Conservation (phyloP, 2,888 invertebrate genomes). For the Merodon equestris region DNA sequence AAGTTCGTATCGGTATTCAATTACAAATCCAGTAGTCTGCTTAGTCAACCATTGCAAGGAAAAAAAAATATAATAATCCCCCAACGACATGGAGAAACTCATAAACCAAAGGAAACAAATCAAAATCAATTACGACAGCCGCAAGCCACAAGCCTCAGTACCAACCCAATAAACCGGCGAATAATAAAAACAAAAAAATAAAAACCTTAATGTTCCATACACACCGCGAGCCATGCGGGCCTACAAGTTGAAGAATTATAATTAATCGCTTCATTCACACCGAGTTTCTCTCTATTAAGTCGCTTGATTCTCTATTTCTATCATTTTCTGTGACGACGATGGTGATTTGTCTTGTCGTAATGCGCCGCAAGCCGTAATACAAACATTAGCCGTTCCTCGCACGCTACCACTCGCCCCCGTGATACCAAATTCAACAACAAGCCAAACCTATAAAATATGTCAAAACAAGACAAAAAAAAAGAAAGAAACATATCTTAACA, state of each 20-base stretch:
- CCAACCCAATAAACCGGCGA: background rate
- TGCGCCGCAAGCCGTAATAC: slow-evolving; percentile 4
- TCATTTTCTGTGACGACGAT: slow-evolving; percentile 16
- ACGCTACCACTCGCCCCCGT: too few relatives aligned
- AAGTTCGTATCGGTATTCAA: slow-evolving; percentile 29
- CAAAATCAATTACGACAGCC: slow-evolving; percentile 46
- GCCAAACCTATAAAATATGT: too few relatives aligned
- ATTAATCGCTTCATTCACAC: slow-evolving; percentile 57
- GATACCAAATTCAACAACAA: too few relatives aligned
- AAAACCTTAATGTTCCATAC: slow-evolving; percentile 20
- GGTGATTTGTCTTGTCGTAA: slow-evolving; percentile 8
- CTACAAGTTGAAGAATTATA: slow-evolving; percentile 37
- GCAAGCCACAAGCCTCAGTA: background rate
- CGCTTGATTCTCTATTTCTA: slow-evolving; percentile 33
- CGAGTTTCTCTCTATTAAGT: slow-evolving; percentile 43
- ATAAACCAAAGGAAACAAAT: slow-evolving; percentile 37
- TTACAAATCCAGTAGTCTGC: slow-evolving; percentile 20
- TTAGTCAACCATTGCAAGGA: background rate
- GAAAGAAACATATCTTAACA: too few relatives aligned
- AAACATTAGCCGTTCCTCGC: slow-evolving; percentile 19
- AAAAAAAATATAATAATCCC: slow-evolving; percentile 2
- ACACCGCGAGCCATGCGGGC: background rate
- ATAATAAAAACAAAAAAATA: too few relatives aligned
- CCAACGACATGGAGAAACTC: slow-evolving; percentile 12
- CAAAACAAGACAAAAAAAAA: too few relatives aligned